Base-by-base conservation (phyloP, 1,140 invertebrate genomes). In the Musca domestica region DNA sequence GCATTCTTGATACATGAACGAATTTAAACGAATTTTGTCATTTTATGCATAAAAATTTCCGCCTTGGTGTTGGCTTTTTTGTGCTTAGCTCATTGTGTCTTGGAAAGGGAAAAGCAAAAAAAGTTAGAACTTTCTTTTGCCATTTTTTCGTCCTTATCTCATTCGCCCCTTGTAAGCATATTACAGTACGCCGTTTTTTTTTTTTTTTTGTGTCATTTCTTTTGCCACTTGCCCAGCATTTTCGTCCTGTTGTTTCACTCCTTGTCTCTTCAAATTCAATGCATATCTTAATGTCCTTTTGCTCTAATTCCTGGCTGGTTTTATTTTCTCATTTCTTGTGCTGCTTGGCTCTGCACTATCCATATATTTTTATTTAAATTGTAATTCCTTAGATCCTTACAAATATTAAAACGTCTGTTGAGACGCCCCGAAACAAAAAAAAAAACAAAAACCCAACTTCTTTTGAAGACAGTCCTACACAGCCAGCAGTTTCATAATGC, bases 321-420 rank as follows among this genome's bases (percentile, higher is more conserved):
- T 30, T 30, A 34, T 34, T 27, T 20, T 34, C 15, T n/a, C n/a
- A n/a, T 34, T 58, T 12, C 56, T 34, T 34, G 4, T n/a, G 19
- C 34, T 17, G 17, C 15, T 56, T 58, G 22, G 25, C 20, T n/a
- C 22, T 61, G 20, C 23, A 41, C 5, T 34, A n/a, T 17, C 17
- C 34, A 61, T 61, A 61, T 61, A 34, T 34, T 61, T 30, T 61
- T 61, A 61, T 61, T 61, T 61, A 34, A 61, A 61, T 61, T 61
- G 56, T 61, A 61, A 61, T 61, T 61, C 56, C 56, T 34, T 19
- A 19, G 56, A 61, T 61, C 34, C 5, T 61, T 4, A 17, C 27
- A 34, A 19, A 61, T 27, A 56, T 27, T 56, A 6, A 34, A 56
- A 56, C 15, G 52, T 56, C 52, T 56, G 56, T 61, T 41, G 10